Base-by-base conservation (phyloP, 2,113 vertebrate species). In the Gymnocephalus cernua region DNA sequence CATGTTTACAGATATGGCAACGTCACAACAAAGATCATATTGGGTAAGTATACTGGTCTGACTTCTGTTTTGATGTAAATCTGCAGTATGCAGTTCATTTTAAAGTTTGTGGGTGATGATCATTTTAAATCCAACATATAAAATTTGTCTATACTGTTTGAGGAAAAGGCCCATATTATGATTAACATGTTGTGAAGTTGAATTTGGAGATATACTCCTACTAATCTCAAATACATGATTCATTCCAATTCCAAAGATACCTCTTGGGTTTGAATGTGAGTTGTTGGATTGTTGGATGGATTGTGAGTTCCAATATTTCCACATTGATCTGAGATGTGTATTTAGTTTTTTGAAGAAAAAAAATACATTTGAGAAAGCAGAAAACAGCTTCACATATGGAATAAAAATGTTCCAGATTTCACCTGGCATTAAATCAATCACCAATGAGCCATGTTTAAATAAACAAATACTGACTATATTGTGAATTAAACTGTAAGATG, bases 11-110 rank as follows among this genome's bases (percentile, higher is more conserved):
- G 0, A 6, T 74, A 80, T 57, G 29, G 75, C 54, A 84, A 84
- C 29, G 6, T 61, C 4, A 69, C 1, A 38, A 84, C 59, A 41
- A 47, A 21, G 35, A 9, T 89, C 23, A 1, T 23, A 25, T 9
- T 84, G 7, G n/a, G 84, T 86, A 74, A 89, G 86, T 76, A 45
- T 6, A 0, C 56, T 59, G 25, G 13, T 10, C 25, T 58, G 38
- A 27, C 23, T 25, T 9, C 5, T 48, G 0, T 16, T 16, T 38
- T 11, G 6, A 16, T 66, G 14, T 64, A 8, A 25, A 41, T 62
- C 3, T 23, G 9, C n/a, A 65, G 41, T 15, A 32, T 21, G 57
- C 14, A 32, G 15, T 32, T 9, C 7, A 25, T 58, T 27, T 19
- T 2, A 18, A 59, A 59, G 27, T 59, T 35, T 59, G 57, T 29